phyloP scores from a whole-genome alignment of 1,140 invertebrate species.

The Drosophila virilis region DNA sequence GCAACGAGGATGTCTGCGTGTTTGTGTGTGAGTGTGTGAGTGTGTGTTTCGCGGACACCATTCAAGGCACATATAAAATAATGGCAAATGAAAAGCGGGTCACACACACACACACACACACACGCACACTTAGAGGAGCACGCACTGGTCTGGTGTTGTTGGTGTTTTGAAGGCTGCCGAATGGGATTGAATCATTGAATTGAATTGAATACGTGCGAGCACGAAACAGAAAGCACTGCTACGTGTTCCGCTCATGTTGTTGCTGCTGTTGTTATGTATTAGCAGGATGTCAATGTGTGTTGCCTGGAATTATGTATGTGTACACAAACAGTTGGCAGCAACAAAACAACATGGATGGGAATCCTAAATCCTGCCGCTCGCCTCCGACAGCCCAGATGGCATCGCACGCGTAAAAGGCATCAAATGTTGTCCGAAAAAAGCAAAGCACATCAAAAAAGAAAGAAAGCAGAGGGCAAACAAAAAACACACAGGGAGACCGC shows the following conservation, averaged over 20 bases:
- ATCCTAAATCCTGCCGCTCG: neutral
- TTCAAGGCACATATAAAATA: slow-evolving; percentile 39
- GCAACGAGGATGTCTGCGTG: neutral
- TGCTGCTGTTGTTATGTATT: slow-evolving; percentile 50
- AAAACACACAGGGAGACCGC: neutral
- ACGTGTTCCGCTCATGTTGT: slow-evolving; percentile 48
- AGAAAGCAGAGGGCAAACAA: neutral
- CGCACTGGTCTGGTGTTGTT: slow-evolving; percentile 30
- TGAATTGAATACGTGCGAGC: slow-evolving; percentile 80
- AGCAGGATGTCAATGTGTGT: slow-evolving; percentile 75
- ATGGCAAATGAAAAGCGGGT: slow-evolving; percentile 56
- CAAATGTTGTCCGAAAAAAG: slow-evolving; percentile 72
- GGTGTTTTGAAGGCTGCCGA: slow-evolving; percentile 43
- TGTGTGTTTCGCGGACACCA: slow-evolving; percentile 32
- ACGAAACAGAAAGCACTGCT: slow-evolving; percentile 57
- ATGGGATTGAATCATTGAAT: slow-evolving; percentile 80
- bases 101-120: slow-evolving; percentile 24
- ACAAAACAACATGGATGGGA: slow-evolving; percentile 5
- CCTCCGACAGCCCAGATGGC: slow-evolving; percentile 5
- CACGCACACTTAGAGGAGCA: slow-evolving; percentile 2
- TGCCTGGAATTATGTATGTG: slow-evolving; percentile 65
- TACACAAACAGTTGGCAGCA: slow-evolving; percentile 28
- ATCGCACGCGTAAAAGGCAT: slow-evolving; percentile 63
- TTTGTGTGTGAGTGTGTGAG: neutral
- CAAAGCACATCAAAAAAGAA: slow-evolving; percentile 40